Base-by-base conservation (phyloP, 2,888 invertebrate species). In the Molorchus minor region DNA sequence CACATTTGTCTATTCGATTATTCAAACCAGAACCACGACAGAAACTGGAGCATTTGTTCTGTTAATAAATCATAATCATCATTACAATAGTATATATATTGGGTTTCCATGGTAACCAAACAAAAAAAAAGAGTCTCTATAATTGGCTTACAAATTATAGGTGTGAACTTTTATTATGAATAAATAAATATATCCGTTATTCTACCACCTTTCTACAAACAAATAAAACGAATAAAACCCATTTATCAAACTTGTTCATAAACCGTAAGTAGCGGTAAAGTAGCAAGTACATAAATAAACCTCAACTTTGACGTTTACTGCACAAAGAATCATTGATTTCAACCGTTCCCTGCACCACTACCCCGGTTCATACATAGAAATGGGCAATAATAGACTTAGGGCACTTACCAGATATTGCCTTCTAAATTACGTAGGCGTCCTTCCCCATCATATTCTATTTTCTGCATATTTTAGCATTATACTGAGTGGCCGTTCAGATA, bases 281-380 rank as follows among this genome's bases (percentile, higher is more conserved):
- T 35, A 33, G 35, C 21, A 33, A 44, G 38, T 46, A 55, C 58
- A 67, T 65, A 67, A 61, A 65, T 58, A 54, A 58, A 54, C 54
- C 58, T 33, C 49, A 46, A 59, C 52, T 59, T 40, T 60, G 59
- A 59, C 59, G 46, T 61, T 67, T 67, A 62, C 57, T 40, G 56
- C 61, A 56, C 62, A 58, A 65, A 55, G 64, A 60, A 63, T 65
- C 62, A 67, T 65, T 64, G 67, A 67, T 63, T 65, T 45, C 47
- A 45, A 44, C 45, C 51, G 53, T 55, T 61, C 63, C 63, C 61
- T 47, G 35, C 54, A 44, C 57, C 61, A 54, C 61, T 29, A 52
- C 51, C 30, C 30, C 51, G 29, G 21, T 63, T 61, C 62, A 63
- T 66, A 66, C 65, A 66, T 66, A 66, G 62, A 63, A 63, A 63